These are phyloP conservation scores for Sminthopsis crassicaudata DNA, from an alignment of 2,113 vertebrate species.

Conservation along the genomic window DNA sequence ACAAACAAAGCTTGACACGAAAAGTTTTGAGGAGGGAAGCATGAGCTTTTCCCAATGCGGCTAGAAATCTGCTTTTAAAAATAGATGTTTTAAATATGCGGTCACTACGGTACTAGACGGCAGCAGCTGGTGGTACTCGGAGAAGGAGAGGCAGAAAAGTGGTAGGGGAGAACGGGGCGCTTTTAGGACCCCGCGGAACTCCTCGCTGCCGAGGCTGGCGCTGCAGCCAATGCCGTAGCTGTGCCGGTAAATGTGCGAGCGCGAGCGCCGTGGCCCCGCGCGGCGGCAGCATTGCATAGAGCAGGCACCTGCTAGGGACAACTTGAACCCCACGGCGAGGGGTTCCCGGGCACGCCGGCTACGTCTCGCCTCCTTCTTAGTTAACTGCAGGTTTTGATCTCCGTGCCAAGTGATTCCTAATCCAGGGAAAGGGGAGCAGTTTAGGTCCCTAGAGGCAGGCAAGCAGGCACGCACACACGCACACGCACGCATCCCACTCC, in stretches of 20 bases:
- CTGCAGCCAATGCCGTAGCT: constrained; percentile 21
- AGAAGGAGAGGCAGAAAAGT: background rate
- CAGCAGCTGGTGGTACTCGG: constrained; percentile 56
- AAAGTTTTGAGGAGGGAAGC: background rate
- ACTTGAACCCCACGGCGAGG: background rate
- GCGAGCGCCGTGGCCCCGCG: constrained; percentile 14
- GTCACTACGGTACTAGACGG: constrained; percentile 49
- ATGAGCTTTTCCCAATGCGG: background rate
- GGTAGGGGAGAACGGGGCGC: constrained; percentile 26
- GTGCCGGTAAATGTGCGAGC: constrained; percentile 67
- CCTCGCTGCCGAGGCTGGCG: background rate
- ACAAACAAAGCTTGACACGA: background rate
- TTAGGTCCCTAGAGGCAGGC: background rate
- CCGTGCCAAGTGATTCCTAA: background rate
- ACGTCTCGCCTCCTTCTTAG: constrained; percentile 14
- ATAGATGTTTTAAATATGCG: constrained; percentile 64
- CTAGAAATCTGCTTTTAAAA: constrained; percentile 71
- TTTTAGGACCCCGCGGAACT: constrained; percentile 76
- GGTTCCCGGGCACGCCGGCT: constrained; percentile 9
- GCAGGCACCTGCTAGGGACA: background rate
- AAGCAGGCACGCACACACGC: background rate
- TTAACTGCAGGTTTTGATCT: background rate
- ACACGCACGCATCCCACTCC: constrained; percentile 13
- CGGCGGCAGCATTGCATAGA: background rate
- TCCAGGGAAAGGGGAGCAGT: constrained; percentile 17